phyloP scores from a whole-genome alignment of 2,113 vertebrate genomes.

The Martes martes region DNA sequence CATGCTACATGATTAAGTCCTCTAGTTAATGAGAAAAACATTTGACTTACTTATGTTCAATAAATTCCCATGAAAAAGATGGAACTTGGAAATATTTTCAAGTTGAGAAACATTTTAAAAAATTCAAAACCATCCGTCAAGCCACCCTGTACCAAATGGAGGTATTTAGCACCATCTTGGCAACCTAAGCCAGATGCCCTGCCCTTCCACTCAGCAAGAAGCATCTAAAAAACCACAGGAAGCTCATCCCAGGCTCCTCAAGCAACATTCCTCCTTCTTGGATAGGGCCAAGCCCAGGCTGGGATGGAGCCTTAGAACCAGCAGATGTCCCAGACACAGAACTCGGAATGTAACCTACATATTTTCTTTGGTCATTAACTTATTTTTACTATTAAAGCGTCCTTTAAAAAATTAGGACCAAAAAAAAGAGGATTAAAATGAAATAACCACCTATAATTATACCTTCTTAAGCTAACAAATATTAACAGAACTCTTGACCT shows the following conservation, averaged over 20 bases:
- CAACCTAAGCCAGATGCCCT: not conserved
- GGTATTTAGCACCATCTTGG: not conserved
- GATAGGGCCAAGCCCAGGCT: not conserved
- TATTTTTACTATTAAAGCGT: constrained; percentile 20
- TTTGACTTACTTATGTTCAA: constrained; percentile 44
- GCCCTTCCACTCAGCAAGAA: not conserved
- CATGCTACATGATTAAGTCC: constrained; percentile 21
- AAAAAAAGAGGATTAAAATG: not conserved
- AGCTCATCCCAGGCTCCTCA: not conserved
- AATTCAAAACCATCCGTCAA: constrained; percentile 37
- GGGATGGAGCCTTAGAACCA: not conserved
- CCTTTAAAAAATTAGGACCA: not conserved
- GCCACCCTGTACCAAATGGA: constrained; percentile 18
- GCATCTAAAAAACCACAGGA: not conserved
- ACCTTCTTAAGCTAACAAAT: not conserved
- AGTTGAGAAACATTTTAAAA: not conserved
- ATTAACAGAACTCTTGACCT: not conserved
- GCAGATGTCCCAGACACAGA: not conserved
- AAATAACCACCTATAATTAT: not conserved
- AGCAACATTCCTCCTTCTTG: not conserved
- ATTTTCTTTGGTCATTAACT: constrained; percentile 5
- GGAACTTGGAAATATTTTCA: constrained; percentile 41
- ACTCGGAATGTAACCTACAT: not conserved
- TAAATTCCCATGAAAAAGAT: constrained; percentile 49
- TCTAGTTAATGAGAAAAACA: constrained; percentile 62